A percentile compares a stretch with the other conserved stretches of the same genome.
Evolutionary conservation across 2,888 invertebrate species (phyloP).

Genomic region (Cerceris rybyensis): DNA sequence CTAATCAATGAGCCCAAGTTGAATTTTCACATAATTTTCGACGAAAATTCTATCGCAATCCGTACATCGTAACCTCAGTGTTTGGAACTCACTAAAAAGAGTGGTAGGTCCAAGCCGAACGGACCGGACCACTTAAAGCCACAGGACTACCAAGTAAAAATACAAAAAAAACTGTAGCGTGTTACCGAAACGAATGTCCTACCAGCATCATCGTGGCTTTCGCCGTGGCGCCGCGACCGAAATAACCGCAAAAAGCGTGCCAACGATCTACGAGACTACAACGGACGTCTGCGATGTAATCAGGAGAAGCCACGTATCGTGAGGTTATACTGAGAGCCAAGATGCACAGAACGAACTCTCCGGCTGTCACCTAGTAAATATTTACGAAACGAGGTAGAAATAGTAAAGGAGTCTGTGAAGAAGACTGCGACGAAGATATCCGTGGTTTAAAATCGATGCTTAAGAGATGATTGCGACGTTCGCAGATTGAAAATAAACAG

Average conservation of each 20-base stretch:
- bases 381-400: conserved; percentile 12
- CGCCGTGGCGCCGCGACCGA: conserved; percentile 55
- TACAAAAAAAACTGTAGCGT: not conserved
- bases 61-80: no score
- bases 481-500: not conserved
- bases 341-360: not conserved
- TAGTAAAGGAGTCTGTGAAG: not conserved
- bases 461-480: not conserved
- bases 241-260: conserved; percentile 50
- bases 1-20: no score
- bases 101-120: not conserved
- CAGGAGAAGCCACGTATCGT: conserved; percentile 5
- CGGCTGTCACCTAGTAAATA: conserved; percentile 12
- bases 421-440: not conserved
- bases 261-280: conserved; percentile 29
- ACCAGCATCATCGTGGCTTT: conserved; percentile 18
- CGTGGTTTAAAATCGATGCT: not conserved
- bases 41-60: no score
- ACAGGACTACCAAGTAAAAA: not conserved
- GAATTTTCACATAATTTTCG: no score
- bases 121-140: not conserved
- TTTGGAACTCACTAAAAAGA: no score
- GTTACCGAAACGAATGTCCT: conserved; percentile 8
- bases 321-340: no score
- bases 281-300: conserved; percentile 12